These are phyloP conservation scores for Dendrolimus houi DNA, from an alignment of 2,888 invertebrate genomes.

Conservation along the genomic window DNA sequence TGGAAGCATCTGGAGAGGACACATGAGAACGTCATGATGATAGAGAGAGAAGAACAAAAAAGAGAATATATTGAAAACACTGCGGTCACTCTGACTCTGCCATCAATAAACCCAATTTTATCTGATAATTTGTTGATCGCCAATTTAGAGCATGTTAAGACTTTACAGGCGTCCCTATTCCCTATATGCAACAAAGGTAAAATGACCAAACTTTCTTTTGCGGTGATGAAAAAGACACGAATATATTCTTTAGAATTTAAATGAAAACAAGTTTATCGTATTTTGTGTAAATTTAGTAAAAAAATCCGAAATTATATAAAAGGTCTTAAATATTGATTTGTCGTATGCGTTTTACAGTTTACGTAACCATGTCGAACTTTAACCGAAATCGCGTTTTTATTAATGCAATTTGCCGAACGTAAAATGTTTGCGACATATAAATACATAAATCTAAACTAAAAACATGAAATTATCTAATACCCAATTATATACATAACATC, in stretches of 20 bases:
- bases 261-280: too few relatives aligned
- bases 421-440: constrained; percentile 6
- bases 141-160: constrained; percentile 75
- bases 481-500: too few relatives aligned
- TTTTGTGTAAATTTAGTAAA: too few relatives aligned
- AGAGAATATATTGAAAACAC: constrained; percentile 48
- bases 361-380: not conserved
- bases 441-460: too few relatives aligned
- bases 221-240: too few relatives aligned
- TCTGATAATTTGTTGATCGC: constrained; percentile 59
- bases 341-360: not conserved
- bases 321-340: not conserved
- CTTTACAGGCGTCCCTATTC: constrained; percentile 81
- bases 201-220: constrained; percentile 1
- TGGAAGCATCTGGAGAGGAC: constrained; percentile 64
- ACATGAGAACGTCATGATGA: constrained; percentile 53
- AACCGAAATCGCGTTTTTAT: constrained; percentile 25
- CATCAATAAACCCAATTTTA: constrained; percentile 50
- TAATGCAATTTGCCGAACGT: constrained; percentile 23
- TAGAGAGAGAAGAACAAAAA: constrained; percentile 57
- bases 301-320: too few relatives aligned
- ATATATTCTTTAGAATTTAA: too few relatives aligned
- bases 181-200: constrained; percentile 76
- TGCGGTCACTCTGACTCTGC: constrained; percentile 51
- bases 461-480: too few relatives aligned